Evolutionary conservation across 2,113 vertebrate genomes (phyloP), one percentile per base, ranked within the genome.

Genomic region (Euleptes europaea): DNA sequence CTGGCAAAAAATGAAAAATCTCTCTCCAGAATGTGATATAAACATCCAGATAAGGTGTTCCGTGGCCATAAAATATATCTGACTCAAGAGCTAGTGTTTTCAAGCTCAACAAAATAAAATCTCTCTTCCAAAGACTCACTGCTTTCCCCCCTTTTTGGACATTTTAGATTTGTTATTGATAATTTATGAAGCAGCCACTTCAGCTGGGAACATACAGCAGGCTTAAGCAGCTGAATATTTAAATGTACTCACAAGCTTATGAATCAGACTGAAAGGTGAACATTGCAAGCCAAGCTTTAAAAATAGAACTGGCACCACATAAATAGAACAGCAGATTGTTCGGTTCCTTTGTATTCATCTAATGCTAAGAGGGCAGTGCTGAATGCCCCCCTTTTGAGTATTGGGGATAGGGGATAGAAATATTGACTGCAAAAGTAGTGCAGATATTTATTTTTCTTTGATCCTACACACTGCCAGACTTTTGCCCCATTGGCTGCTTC

Each of bases 131-230:
- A 86, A 89, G 33, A 38, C 12, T 63, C 80, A 1, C 0, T 82
- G 10, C 6, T 72, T 70, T 31, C 51, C 83, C 42, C 4, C 17
- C 35, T 6, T 0, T 44, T 85, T 82, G 44, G 74, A 73, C 13
- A 84, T 86, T 88, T 69, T 78, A 90, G 13, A 11, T 78, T n/a
- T 70, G 23, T 70, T 86, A 31, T 84, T 44, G 87, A 26, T 72
- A 89, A 84, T 90, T 88, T 90, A 86, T 78, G 83, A 84, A 85
- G 14, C 57, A 84, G 40, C 38, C 2, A 76, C 51, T 35, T 77
- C 57, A 88, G n/a, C 28, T 79, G 54, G 85, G 38, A 88, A 13
- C 8, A 85, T 90, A 81, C 74, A 84, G 88, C 67, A 63, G 83
- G 40, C 19, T 80, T 89, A 82, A 76, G 33, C 87, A 35, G 78